Evolutionary conservation across 2,113 vertebrate genomes (phyloP), one percentile per base, ranked within the genome.

Genomic region (Arenaria interpres): DNA sequence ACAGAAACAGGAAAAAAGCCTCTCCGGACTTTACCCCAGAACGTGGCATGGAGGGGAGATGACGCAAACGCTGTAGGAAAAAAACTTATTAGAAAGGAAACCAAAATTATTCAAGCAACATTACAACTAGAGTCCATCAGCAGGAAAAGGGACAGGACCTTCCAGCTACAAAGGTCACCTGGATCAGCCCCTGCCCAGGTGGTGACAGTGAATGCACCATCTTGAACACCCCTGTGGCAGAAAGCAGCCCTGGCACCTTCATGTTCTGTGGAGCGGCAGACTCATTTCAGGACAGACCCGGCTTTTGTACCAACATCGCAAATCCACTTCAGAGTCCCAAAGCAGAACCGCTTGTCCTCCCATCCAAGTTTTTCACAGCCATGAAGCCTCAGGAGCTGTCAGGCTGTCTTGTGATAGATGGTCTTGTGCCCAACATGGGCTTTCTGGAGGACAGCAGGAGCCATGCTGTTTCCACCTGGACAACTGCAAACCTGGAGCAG

Each of bases 291-390:
- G 72, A 76, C 80, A 84, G 62, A 62, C 60, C 50, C 37, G 71
- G 45, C 68, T 91, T 84, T 90, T 78, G 71, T 76, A 72, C 62
- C 7, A 3, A 57, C 84, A 71, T 27, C 54, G 45, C 63, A 87
- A 72, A 89, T 39, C 43, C 48, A 77, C 77, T 77, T 63, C 80
- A 74, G 94, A 73, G 80, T 59, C n/a, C 69, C 39, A 43, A 95
- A 95, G 83, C 16, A 9, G 90, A 97, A 96, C 94, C 90, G 85
- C 51, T 83, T 93, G 90, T 95, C 92, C 97, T 92, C 80, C 73
- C 7, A 4, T 25, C 59, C 71, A 0, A 7, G 7, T 72, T 67
- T 75, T 73, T 88, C 75, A 93, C 91, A 78, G 30, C 27, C 1
- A 0, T 37, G 54, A 46, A 81, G 68, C 79, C 63, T 24, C 32